These are phyloP conservation scores for Bothrops jararaca DNA, from an alignment of 2,113 vertebrate genomes.

Conservation along the genomic window DNA sequence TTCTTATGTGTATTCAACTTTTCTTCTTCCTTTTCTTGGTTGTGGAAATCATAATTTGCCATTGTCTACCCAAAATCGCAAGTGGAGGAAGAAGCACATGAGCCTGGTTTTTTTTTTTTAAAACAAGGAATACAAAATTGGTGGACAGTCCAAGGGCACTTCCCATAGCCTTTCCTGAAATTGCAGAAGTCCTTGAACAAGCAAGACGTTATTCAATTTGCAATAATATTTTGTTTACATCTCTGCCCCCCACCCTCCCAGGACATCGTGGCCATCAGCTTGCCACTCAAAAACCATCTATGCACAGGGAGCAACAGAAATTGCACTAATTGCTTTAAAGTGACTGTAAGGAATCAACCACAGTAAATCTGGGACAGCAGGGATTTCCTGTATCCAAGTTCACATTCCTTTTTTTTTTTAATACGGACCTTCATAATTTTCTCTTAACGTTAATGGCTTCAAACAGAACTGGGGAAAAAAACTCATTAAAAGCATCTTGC, in stretches of 20 bases:
- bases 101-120: not conserved
- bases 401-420: not conserved
- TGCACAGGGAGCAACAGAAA: not conserved
- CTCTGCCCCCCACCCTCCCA: not conserved
- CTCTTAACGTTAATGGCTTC: not conserved
- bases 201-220: not conserved
- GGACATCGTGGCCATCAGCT: not conserved
- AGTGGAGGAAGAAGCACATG: not conserved
- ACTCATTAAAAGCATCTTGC: not conserved
- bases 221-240: not conserved
- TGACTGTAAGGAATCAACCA: not conserved
- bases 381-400: not conserved
- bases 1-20: not conserved
- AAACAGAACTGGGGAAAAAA: not conserved
- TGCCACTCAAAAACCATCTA: not conserved
- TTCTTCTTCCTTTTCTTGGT: not conserved
- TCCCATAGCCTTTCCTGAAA: not conserved
- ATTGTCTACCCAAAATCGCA: not conserved
- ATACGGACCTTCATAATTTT: not conserved
- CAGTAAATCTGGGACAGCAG: not conserved
- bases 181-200: not conserved
- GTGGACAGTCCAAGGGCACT: not conserved
- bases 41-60: not conserved
- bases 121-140: not conserved
- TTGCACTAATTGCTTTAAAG: not conserved